Evolutionary conservation across 2,888 invertebrate species (phyloP).

Genomic region (Griposia aprilina): DNA sequence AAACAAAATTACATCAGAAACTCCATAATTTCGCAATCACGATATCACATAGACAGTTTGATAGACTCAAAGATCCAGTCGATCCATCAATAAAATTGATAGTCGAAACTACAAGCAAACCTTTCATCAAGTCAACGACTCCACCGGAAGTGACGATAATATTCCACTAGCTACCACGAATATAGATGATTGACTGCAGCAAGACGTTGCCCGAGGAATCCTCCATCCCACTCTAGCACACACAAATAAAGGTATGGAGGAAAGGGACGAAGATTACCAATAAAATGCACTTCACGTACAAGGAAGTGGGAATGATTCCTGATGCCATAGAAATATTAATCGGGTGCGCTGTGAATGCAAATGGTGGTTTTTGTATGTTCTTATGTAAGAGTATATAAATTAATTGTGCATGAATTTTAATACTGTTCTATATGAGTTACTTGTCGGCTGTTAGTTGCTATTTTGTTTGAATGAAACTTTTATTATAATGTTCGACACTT

Average conservation of each 20-base stretch:
- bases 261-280: constrained; percentile 75
- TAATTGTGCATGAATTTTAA: constrained; percentile 27
- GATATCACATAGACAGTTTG: constrained; percentile 25
- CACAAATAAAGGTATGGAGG: constrained; percentile 56
- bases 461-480: background rate
- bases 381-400: constrained; percentile 64
- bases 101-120: constrained; percentile 57
- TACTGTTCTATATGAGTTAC: background rate
- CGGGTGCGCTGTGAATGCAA: constrained; percentile 73
- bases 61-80: constrained; percentile 36
- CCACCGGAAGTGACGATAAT: constrained; percentile 88
- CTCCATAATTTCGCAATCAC: constrained; percentile 24
- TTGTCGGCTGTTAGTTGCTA: background rate
- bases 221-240: constrained; percentile 71
- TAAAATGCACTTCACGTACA: constrained; percentile 87
- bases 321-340: constrained; percentile 88
- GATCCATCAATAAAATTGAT: constrained; percentile 57
- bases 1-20: background rate
- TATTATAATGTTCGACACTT: background rate
- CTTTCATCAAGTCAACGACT: constrained; percentile 82
- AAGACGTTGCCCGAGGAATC: constrained; percentile 73
- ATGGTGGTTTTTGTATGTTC: constrained; percentile 66
- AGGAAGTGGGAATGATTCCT: constrained; percentile 88
- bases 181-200: constrained; percentile 89
- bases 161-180: constrained; percentile 88